Evolutionary conservation across 2,888 invertebrate genomes (phyloP).

Genomic region (Syrphus vitripennis): DNA sequence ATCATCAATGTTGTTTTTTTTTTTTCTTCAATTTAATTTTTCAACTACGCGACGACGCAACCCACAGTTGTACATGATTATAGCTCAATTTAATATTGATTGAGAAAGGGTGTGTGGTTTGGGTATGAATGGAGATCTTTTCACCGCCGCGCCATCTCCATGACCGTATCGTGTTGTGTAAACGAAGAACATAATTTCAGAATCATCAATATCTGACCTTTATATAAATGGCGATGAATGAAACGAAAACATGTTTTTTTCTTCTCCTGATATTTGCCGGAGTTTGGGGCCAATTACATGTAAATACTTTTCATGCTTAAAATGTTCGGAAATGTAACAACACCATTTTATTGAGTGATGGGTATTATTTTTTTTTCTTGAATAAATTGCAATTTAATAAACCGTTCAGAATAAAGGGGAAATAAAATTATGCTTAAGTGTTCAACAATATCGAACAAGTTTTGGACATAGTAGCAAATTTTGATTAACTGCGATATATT

Average conservation of each 20-base stretch:
- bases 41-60: slow-evolving; percentile 16
- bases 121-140: not conserved
- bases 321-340: not conserved
- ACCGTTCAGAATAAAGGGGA: not conserved
- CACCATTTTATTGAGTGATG: not conserved
- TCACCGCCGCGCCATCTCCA: not conserved
- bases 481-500: no score
- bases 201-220: slow-evolving; percentile 17
- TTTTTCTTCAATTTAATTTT: slow-evolving; percentile 34
- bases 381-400: not conserved
- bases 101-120: not conserved
- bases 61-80: not conserved
- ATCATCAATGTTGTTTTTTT: slow-evolving; percentile 35
- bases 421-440: not conserved
- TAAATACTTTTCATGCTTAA: not conserved
- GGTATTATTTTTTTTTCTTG: not conserved
- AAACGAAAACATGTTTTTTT: not conserved
- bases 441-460: not conserved
- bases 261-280: not conserved
- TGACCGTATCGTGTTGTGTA: no score
- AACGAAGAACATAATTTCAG: not conserved
- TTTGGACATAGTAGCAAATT: not conserved
- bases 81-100: slow-evolving; percentile 37
- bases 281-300: not conserved
- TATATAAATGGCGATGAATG: not conserved